These are phyloP conservation scores for Sapayoa aenigma DNA, from an alignment of 2,113 vertebrate genomes.

Conservation along the genomic window DNA sequence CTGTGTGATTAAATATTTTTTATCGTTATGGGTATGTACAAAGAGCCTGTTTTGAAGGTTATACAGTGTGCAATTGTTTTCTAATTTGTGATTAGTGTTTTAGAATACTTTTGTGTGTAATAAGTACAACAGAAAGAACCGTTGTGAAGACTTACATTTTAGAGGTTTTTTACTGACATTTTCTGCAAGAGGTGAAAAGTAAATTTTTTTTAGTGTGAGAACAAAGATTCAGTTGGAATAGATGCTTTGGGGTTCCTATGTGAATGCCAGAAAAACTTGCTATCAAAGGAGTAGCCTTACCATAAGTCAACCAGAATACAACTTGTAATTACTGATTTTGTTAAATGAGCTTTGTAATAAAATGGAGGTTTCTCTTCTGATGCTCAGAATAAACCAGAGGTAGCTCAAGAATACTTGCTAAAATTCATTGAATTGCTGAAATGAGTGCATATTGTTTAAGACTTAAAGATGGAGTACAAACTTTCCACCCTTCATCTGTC, in stretches of 20 bases:
- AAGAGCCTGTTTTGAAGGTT: neutral
- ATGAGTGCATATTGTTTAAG: neutral
- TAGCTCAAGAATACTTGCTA: neutral
- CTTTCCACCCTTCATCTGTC: neutral
- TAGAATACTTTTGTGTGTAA: neutral
- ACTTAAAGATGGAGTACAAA: neutral
- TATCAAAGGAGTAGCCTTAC: neutral
- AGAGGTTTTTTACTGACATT: neutral
- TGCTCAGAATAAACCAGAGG: neutral
- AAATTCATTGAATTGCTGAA: neutral
- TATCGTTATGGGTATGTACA: neutral
- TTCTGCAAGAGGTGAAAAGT: neutral
- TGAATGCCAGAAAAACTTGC: neutral
- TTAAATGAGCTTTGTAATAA: neutral
- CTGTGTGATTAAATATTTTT: neutral
- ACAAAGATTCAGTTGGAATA: neutral
- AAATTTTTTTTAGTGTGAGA: neutral
- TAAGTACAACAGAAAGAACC: neutral
- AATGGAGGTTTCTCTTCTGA: neutral
- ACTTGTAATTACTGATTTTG: neutral
- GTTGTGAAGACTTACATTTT: neutral
- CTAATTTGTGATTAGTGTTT: neutral
- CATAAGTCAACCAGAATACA: neutral
- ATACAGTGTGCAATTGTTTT: neutral
- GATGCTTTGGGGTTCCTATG: neutral